Evolutionary conservation across 2,888 invertebrate species (phyloP).

Genomic region (Brachyptera putata): DNA sequence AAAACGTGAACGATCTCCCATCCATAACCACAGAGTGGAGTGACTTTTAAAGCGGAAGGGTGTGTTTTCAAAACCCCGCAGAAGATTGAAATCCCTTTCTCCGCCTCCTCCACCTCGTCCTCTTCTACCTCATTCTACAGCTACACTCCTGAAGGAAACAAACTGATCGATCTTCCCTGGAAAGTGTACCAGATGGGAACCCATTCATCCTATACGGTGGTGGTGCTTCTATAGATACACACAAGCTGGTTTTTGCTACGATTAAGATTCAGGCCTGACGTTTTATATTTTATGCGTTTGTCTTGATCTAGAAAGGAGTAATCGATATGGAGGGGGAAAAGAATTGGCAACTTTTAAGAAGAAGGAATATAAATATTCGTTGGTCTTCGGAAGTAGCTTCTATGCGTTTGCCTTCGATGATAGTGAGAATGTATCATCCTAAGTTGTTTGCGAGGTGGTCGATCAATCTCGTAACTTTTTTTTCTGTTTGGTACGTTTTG

Average conservation of each 20-base stretch:
- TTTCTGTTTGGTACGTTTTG: too few relatives aligned
- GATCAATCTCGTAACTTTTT: too few relatives aligned
- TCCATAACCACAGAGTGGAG: constrained; percentile 22
- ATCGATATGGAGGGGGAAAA: background rate
- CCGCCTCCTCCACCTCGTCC: background rate
- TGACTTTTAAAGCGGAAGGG: constrained; percentile 28
- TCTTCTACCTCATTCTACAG: background rate
- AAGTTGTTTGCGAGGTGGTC: too few relatives aligned
- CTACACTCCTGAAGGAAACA: constrained; percentile 4
- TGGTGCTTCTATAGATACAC: background rate
- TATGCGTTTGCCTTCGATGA: background rate
- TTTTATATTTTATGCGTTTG: background rate
- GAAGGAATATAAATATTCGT: background rate
- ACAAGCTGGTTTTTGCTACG: background rate
- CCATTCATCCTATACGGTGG: constrained; percentile 13
- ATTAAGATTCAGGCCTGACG: background rate
- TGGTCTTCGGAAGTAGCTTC: too few relatives aligned
- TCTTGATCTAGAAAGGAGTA: background rate
- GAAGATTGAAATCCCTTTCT: constrained; percentile 28
- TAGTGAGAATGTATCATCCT: too few relatives aligned
- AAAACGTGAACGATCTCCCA: constrained; percentile 15
- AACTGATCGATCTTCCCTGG: constrained; percentile 27
- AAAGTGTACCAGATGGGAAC: constrained; percentile 28
- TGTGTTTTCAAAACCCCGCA: constrained; percentile 25
- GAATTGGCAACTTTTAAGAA: background rate